Evolutionary conservation across 2,888 invertebrate genomes (phyloP), one percentile per base, ranked within the genome.

Genomic region (Scaptomyza parva): DNA sequence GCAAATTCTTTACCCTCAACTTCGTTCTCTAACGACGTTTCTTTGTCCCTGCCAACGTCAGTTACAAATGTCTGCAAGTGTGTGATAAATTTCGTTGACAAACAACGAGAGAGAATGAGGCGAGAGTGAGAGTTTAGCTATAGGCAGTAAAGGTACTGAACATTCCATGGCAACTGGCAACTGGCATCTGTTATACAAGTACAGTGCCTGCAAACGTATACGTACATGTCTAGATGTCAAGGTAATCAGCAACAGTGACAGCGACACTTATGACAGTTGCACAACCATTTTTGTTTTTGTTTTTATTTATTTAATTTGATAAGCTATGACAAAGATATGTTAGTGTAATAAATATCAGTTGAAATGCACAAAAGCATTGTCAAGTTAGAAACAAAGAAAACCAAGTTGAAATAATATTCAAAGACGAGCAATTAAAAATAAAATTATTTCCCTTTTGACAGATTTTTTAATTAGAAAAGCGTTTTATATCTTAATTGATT

Each of bases 11-110:
- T n/a, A 2, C 18, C 12, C 33, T 3, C 11, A 39, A 7, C 9
- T 9, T 22, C 14, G n/a, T 1, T 39, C 2, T n/a, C n/a, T n/a
- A 12, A 6, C 14, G 17, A 28, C 3, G 8, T 28, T 48, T 39
- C 14, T 33, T 24, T 17, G 35, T 43, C 18, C 37, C 45, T 58
- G 70, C 50, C 47, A 48, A 43, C 53, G 81, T 64, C 65, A 78
- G 82, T 82, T 57, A 85, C 83, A 83, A 87, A 82, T 87, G 86
- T 61, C 73, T 76, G 64, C 43, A 44, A 62, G 54, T 67, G 62
- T 85, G 79, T 82, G 82, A 82, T 82, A 82, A 87, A 87, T 82
- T 87, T 82, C 37, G 59, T 58, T 70, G 76, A 70, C 84, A 76
- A 26, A 28, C 41, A 35, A 30, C 24, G 33, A 41, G 45, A 43